These are phyloP conservation scores for Heliocidaris tuberculata DNA, from an alignment of 35 echinoderm and acorn worm genomes.

Conservation along the genomic window DNA sequence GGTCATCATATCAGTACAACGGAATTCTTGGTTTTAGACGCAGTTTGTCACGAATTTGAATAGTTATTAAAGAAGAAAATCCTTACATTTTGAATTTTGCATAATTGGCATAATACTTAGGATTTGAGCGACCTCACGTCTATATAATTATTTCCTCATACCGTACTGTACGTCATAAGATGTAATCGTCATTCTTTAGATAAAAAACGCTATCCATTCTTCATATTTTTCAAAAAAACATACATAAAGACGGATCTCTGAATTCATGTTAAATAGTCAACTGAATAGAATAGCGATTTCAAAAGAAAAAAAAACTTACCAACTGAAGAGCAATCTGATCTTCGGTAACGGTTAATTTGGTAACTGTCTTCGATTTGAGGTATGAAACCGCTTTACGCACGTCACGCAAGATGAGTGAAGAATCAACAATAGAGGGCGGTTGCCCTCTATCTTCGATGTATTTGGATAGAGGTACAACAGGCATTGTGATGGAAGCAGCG, in stretches of 20 bases:
- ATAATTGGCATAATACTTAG: too few relatives aligned
- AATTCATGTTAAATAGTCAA: not conserved
- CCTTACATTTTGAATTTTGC: too few relatives aligned
- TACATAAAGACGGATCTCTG: not conserved
- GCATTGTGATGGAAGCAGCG: too few relatives aligned
- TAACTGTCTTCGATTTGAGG: not conserved
- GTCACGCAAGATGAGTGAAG: conserved; percentile 26
- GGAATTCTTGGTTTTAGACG: too few relatives aligned
- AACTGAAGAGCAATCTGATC: conserved; percentile 16
- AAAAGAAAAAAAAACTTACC: not conserved
- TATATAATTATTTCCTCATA: too few relatives aligned
- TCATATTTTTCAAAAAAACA: not conserved
- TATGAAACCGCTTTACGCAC: not conserved
- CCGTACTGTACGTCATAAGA: too few relatives aligned
- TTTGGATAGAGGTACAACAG: not conserved
- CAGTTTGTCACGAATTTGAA: too few relatives aligned
- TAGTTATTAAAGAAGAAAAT: too few relatives aligned
- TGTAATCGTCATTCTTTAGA: not conserved
- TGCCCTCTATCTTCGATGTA: conserved; percentile 38
- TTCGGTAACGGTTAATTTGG: not conserved
- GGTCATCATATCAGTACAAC: too few relatives aligned
- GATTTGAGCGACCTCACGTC: too few relatives aligned
- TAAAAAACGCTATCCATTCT: not conserved
- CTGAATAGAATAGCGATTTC: not conserved
- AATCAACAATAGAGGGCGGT: conserved; percentile 27